These are phyloP conservation scores for Pygoscelis adeliae DNA, from an alignment of 2,113 vertebrate genomes.

Conservation along the genomic window DNA sequence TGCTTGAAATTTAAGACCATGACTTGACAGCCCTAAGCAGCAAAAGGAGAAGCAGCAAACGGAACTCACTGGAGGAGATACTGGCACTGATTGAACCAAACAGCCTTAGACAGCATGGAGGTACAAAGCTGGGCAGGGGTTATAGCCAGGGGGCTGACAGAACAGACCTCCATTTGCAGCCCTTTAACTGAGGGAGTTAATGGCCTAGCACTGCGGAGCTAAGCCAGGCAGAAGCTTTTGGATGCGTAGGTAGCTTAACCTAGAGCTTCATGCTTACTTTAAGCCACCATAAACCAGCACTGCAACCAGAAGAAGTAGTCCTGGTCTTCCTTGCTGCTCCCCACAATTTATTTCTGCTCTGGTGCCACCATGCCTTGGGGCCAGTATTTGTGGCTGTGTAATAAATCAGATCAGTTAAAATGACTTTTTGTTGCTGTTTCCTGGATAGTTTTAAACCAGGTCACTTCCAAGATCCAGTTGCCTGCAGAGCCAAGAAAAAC, in stretches of 20 bases:
- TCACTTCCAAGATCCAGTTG: not conserved
- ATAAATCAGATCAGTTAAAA: not conserved
- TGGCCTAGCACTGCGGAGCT: accelerated
- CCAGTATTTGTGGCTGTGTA: not conserved
- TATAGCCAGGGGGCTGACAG: not conserved
- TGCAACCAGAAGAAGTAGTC: not conserved
- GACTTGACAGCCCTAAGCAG: not conserved
- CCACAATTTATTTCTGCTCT: not conserved
- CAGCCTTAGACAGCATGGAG: not conserved
- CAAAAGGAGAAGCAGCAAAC: not conserved
- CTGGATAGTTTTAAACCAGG: not conserved
- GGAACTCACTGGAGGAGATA: not conserved
- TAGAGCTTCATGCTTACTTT: not conserved
- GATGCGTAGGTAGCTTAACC: not conserved
- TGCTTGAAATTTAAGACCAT: not conserved
- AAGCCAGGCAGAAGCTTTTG: not conserved
- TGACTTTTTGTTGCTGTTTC: not conserved
- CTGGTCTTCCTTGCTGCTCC: not conserved
- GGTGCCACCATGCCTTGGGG: not conserved
- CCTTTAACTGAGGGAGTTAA: not conserved
- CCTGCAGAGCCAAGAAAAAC: not conserved
- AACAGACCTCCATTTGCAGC: not conserved
- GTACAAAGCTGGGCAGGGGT: not conserved
- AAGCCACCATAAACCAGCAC: not conserved
- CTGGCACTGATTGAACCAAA: not conserved